Base-by-base conservation (phyloP, 2,797 vertebrate genomes). In the Urocyon cinereoargenteus region DNA sequence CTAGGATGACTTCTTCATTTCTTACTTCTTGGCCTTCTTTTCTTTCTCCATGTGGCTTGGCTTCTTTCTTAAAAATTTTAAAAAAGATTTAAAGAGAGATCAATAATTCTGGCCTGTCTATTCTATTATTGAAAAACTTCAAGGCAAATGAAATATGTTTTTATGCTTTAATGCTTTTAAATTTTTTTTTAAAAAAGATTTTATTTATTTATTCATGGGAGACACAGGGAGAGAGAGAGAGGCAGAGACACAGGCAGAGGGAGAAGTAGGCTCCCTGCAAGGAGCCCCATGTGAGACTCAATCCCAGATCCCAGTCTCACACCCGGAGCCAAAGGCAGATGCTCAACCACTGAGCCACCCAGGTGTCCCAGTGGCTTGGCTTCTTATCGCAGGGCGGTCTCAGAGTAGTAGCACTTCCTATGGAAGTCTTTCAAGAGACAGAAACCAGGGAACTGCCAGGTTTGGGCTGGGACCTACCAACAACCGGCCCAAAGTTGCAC, bases 121-220 rank as follows among this genome's bases (percentile, higher is more conserved):
- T 62, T 49, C 36, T 49, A 28, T 31, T 77, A 73, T 16, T 83
- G 91, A 92, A 62, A 86, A 28, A 45, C 18, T 81, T 91, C 11
- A 53, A 51, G 61, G 45, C 28, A 91, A 89, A 89, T 89, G 51
- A 83, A 83, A 78, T 64, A 51, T 62, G 26, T 78, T 84, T 94
- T 62, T 70, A 49, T 91, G 6, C 24, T 34, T 68, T 59, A 53
- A 53, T 94, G 45, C 19, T 77, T 95, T 86, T 81, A 95, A 90
- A 45, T 91, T 40, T 40, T 40, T 40, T 40, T 40, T 45, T 6
- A 45, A 45, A 45, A 45, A 45, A 45, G 40, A 45, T 45, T 45
- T 45, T 45, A 45, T 45, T 45, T 45, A 45, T 45, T 45, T 45
- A 45, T 45, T 45, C 40, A 45, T 45, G 40, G 40, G 40, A 7